These are phyloP conservation scores for Dryobotodes eremita DNA, from an alignment of 2,888 invertebrate genomes.

Conservation along the genomic window DNA sequence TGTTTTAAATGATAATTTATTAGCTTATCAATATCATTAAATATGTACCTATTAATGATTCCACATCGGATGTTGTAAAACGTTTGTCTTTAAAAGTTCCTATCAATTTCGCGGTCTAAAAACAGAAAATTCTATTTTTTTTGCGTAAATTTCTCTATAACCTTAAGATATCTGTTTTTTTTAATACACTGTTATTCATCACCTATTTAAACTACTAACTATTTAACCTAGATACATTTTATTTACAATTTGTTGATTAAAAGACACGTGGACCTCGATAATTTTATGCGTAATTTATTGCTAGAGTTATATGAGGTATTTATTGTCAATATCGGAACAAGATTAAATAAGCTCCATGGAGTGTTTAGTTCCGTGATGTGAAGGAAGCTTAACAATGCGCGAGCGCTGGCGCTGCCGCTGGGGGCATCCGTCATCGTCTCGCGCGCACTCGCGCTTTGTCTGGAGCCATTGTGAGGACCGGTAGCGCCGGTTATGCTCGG, in stretches of 20 bases:
- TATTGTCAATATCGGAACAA: slow-evolving; percentile 32
- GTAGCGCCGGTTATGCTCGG: slow-evolving; percentile 83
- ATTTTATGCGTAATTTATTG: slow-evolving; percentile 18
- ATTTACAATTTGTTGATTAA: slow-evolving; percentile 37
- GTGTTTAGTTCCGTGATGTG: slow-evolving; percentile 56
- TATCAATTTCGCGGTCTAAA: no score
- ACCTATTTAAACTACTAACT: no score
- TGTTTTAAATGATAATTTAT: slow-evolving; percentile 23
- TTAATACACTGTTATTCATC: no score
- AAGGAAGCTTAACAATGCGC: slow-evolving; percentile 67
- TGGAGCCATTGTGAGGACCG: slow-evolving; percentile 80
- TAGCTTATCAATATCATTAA: slow-evolving; percentile 21
- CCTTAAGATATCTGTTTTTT: no score
- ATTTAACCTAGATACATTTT: slow-evolving; percentile 28
- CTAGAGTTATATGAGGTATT: slow-evolving; percentile 17
- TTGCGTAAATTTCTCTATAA: no score
- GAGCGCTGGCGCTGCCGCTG: slow-evolving; percentile 52
- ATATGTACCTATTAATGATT: slow-evolving; percentile 16
- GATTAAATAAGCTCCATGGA: slow-evolving; percentile 25
- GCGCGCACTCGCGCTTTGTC: slow-evolving; percentile 76
- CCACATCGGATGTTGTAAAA: slow-evolving; percentile 27
- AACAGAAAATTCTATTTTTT: no score
- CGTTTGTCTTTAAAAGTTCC: slow-evolving; percentile 53
- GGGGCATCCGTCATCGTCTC: slow-evolving; percentile 82
- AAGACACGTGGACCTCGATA: slow-evolving; percentile 29